Evolutionary conservation across 2,113 vertebrate species (phyloP).

Genomic region (Tachysurus vachellii): DNA sequence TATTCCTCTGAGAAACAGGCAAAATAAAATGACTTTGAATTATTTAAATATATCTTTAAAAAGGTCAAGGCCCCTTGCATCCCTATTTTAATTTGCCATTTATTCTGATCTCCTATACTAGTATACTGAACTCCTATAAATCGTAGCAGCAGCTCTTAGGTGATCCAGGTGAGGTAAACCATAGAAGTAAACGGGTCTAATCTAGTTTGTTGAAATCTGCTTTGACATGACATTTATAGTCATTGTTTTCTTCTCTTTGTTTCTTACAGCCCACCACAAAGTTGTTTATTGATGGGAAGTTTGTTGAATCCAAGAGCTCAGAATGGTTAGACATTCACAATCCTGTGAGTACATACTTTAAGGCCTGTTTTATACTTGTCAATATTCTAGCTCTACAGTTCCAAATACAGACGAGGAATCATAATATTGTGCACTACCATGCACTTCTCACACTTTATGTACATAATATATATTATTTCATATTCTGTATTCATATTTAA

Average conservation of each 20-base stretch:
- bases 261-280: slow-evolving; percentile 86
- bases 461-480: too few relatives aligned
- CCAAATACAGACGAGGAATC: neutral
- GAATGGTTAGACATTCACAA: slow-evolving; percentile 92
- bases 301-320: slow-evolving; percentile 87
- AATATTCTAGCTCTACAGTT: neutral
- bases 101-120: neutral
- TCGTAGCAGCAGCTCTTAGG: neutral
- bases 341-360: slow-evolving; percentile 77
- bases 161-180: neutral
- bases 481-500: too few relatives aligned
- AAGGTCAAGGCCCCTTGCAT: neutral
- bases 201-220: neutral
- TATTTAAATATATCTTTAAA: neutral
- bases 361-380: neutral
- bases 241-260: neutral
- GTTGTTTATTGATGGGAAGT: slow-evolving; percentile 96
- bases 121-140: neutral
- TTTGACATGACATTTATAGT: neutral
- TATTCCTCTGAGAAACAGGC: neutral
- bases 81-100: neutral
- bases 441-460: too few relatives aligned
- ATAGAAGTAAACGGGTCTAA: neutral
- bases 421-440: neutral
- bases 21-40: neutral